Evolutionary conservation across 1,140 invertebrate species (phyloP).

Genomic region (Nylanderia fulva): DNA sequence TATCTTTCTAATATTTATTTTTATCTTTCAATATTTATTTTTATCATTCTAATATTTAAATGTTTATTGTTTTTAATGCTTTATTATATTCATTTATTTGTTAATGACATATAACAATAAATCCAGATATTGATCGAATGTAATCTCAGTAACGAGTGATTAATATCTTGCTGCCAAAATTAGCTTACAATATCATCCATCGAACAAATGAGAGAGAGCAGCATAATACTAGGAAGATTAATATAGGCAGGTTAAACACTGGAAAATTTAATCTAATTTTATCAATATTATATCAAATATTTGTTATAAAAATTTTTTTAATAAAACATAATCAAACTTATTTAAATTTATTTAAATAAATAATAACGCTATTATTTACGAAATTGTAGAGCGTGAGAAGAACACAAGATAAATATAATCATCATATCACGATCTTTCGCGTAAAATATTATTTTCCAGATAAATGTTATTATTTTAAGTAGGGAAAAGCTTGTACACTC

Average conservation of each 20-base stretch:
- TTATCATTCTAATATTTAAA: background rate
- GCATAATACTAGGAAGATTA: constrained; percentile 1
- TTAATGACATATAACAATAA: background rate
- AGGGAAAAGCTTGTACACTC: background rate
- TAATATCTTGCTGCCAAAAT: constrained; percentile 22
- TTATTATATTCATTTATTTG: background rate
- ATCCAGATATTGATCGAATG: background rate
- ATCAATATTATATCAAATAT: background rate
- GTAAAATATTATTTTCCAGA: constrained; percentile 1
- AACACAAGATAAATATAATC: background rate
- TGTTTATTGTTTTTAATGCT: background rate
- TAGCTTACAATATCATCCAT: background rate
- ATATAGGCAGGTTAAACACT: background rate
- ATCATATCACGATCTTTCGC: background rate
- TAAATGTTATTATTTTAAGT: too few relatives aligned
- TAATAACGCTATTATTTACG: background rate
- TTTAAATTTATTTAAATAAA: background rate
- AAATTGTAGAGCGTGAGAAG: background rate
- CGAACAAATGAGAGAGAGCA: background rate
- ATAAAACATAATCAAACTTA: background rate
- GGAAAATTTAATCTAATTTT: background rate
- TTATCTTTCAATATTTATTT: too few relatives aligned
- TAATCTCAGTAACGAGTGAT: constrained; percentile 8
- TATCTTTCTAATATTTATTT: too few relatives aligned
- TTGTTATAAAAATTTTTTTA: too few relatives aligned